A percentile compares a stretch with the other conserved stretches of the same genome.
phyloP scores from a whole-genome alignment of 2,113 vertebrate species.

The Phoxinus phoxinus region DNA sequence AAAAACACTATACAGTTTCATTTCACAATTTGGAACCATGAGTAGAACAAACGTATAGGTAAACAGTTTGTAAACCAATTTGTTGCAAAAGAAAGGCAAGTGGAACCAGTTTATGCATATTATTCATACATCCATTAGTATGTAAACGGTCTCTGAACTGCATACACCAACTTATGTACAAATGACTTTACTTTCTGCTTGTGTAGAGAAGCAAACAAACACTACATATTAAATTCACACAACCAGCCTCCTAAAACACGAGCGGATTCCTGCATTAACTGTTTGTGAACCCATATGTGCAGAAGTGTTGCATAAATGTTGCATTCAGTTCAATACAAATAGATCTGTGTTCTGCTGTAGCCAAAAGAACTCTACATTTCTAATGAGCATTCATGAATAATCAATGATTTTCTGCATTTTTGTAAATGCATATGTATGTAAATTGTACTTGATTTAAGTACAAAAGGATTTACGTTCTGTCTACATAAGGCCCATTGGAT shows the following conservation, averaged over 20 bases:
- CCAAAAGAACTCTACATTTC: not conserved
- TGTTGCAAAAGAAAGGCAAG: not conserved
- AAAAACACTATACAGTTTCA: not conserved
- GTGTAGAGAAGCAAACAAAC: not conserved
- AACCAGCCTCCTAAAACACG: not conserved
- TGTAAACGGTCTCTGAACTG: not conserved
- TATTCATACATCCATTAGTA: not conserved
- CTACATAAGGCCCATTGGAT: not conserved
- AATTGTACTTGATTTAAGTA: not conserved
- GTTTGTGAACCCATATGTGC: not conserved
- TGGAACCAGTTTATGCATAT: not conserved
- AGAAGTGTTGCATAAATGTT: not conserved
- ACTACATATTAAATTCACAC: not conserved
- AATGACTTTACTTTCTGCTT: not conserved
- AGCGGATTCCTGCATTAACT: not conserved
- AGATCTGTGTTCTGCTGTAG: not conserved
- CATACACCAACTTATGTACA: not conserved
- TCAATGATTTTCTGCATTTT: not conserved
- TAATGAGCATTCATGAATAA: not conserved
- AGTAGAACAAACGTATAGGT: not conserved
- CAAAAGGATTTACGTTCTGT: not conserved
- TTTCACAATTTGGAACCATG: not conserved
- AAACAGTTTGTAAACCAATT: not conserved
- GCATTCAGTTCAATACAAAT: not conserved
- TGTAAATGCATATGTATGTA: not conserved